Evolutionary conservation across 2,797 vertebrate genomes (phyloP).

Genomic region (Kryptolebias ocellatus): DNA sequence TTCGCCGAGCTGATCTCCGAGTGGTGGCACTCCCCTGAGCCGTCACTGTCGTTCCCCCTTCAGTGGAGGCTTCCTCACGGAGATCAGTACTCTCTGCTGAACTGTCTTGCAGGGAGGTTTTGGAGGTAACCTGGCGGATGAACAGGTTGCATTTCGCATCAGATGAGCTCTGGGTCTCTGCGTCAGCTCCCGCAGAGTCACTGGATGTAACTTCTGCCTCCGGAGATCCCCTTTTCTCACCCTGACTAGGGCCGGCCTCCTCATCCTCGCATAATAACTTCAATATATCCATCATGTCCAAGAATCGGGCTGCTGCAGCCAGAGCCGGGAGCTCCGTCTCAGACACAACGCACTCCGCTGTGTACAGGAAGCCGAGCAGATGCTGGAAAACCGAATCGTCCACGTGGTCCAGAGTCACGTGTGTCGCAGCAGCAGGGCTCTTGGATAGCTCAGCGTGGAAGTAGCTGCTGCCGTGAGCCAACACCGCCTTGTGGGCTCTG

Average conservation of each 20-base stretch:
- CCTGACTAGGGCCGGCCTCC: constrained; percentile 49
- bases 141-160: constrained; percentile 81
- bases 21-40: constrained; percentile 61
- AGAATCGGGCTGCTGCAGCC: constrained; percentile 91
- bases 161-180: constrained; percentile 59
- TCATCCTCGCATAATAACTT: constrained; percentile 84
- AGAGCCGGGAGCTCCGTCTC: constrained; percentile 88
- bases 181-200: constrained; percentile 59
- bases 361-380: constrained; percentile 93
- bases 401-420: constrained; percentile 91
- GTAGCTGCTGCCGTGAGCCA: constrained; percentile 97
- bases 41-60: constrained; percentile 68
- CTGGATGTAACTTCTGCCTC: constrained; percentile 56
- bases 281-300: constrained; percentile 95
- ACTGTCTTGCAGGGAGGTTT: constrained; percentile 85
- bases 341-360: constrained; percentile 88
- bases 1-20: constrained; percentile 86
- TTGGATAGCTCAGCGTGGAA: constrained; percentile 94
- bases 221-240: constrained; percentile 37
- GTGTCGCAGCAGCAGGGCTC: constrained; percentile 83
- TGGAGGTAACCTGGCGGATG: constrained; percentile 81
- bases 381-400: constrained; percentile 90
- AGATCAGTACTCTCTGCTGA: constrained; percentile 73
- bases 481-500: constrained; percentile 92
- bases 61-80: constrained; percentile 59